Percentiles rank a stretch among this genome's conserved stretches.
Evolutionary conservation across 2,797 vertebrate genomes (phyloP).

Genomic region (Cynopterus sphinx): DNA sequence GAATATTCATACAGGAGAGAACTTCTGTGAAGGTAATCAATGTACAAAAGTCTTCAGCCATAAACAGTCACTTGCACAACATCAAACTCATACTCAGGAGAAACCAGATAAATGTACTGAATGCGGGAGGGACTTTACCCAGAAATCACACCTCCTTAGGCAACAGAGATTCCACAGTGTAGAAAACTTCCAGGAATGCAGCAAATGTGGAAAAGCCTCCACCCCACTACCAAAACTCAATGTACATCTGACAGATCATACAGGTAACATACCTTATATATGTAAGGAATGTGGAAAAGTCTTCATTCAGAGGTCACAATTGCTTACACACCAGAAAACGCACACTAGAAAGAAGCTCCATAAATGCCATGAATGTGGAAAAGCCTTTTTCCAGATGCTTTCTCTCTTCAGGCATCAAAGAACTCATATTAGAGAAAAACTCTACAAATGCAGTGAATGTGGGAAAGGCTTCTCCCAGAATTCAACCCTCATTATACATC

Average conservation of each 20-base stretch:
- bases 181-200: conserved; percentile 26
- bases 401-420: conserved; percentile 73
- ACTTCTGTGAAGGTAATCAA: neutral
- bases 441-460: conserved; percentile 42
- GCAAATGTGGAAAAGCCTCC: neutral
- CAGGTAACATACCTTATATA: neutral
- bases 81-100: neutral
- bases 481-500: conserved; percentile 67
- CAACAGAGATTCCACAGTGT: conserved; percentile 33
- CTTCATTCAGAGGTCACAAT: conserved; percentile 34
- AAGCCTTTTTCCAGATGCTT: conserved; percentile 74
- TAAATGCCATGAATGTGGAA: conserved; percentile 76
- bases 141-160: neutral
- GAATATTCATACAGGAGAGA: neutral
- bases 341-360: conserved; percentile 65
- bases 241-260: neutral
- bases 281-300: conserved; percentile 65
- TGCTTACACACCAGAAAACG: conserved; percentile 16
- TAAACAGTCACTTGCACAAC: neutral
- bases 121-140: neutral
- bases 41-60: neutral
- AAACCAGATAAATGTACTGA: neutral
- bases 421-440: conserved; percentile 69
- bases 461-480: conserved; percentile 64
- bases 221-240: neutral